Evolutionary conservation across 2,113 vertebrate genomes (phyloP), one percentile per base, ranked within the genome.

Genomic region (Pipra filicauda): DNA sequence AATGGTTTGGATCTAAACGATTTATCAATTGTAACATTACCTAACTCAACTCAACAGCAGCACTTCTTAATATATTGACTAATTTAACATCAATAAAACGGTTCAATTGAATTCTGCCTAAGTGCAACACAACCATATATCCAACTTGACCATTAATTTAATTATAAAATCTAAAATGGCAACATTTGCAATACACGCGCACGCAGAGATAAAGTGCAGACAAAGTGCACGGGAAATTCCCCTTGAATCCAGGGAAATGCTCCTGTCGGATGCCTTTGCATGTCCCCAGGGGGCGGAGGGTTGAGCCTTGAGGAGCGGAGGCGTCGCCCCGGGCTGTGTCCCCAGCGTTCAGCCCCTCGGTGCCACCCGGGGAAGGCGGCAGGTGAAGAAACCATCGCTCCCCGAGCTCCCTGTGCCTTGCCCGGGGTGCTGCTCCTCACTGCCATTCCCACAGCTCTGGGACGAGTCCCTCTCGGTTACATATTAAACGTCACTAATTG

Each of bases 11-110:
- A 30, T 26, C 62, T 48, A 31, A 41, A 35, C 22, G 10, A 43
- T 41, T 90, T 48, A 11, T 83, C 35, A 41, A 12, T 61, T 30
- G 22, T 30, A n/a, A 41, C 19, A 61, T 17, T 59, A 30, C 12
- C 46, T 46, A n/a, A 55, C 48, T 55, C 48, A 69, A 33, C 44
- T 39, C 58, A 33, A 31, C 21, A 27, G 7, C 6, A 27, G 28
- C 9, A 54, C 11, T 30, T 62, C 21, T 55, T 70, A 31, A 62
- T 62, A 19, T 43, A 43, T 2, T 41, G 55, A 22, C 24, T 23
- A 11, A 75, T 48, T 48, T 26, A 27, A 27, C 21, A 19, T 11
- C n/a, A 69, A 18, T 22, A 15, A 41, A 31, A 17, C 0, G 0
- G n/a, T 48, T 69, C 62, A 35, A 3, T 15, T 7, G 28, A 30